Evolutionary conservation across 1,140 invertebrate genomes (phyloP).

Genomic region (Trachymyrmex septentrionalis): DNA sequence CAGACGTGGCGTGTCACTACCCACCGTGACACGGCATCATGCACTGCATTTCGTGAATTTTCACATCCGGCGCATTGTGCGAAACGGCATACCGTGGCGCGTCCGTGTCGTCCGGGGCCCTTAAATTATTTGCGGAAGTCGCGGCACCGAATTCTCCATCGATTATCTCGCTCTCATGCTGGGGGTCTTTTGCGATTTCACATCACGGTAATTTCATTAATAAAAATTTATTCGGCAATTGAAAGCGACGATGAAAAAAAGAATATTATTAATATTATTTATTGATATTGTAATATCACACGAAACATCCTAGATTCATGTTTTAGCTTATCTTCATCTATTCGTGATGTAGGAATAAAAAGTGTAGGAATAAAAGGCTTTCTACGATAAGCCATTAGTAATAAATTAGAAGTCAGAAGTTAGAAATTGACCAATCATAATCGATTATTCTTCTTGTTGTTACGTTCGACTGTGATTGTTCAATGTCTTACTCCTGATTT

Average conservation of each 20-base stretch:
- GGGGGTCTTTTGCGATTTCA: not conserved
- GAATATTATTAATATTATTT: not conserved
- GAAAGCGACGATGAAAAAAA: not conserved
- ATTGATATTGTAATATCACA: not conserved
- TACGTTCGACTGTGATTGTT: too few relatives aligned
- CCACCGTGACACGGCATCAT: constrained; percentile 62
- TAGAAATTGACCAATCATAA: too few relatives aligned
- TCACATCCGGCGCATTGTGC: constrained; percentile 74
- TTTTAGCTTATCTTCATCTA: not conserved
- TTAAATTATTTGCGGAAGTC: constrained; percentile 79
- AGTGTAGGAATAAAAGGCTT: too few relatives aligned
- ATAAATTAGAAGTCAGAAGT: too few relatives aligned
- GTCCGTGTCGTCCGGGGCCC: constrained; percentile 60
- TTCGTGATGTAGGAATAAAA: not conserved
- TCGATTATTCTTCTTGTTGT: too few relatives aligned
- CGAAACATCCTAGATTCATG: not conserved
- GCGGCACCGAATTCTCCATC: constrained; percentile 70
- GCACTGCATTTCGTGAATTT: constrained; percentile 75
- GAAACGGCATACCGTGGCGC: constrained; percentile 58
- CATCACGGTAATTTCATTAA: not conserved
- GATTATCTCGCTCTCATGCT: constrained; percentile 68
- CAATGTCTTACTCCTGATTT: too few relatives aligned
- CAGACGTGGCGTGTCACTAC: constrained; percentile 68
- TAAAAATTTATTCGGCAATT: constrained; percentile 10
- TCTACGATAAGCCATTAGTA: too few relatives aligned